Base-by-base conservation (phyloP, 2,888 invertebrate genomes). In the Hymenopus coronatus region DNA sequence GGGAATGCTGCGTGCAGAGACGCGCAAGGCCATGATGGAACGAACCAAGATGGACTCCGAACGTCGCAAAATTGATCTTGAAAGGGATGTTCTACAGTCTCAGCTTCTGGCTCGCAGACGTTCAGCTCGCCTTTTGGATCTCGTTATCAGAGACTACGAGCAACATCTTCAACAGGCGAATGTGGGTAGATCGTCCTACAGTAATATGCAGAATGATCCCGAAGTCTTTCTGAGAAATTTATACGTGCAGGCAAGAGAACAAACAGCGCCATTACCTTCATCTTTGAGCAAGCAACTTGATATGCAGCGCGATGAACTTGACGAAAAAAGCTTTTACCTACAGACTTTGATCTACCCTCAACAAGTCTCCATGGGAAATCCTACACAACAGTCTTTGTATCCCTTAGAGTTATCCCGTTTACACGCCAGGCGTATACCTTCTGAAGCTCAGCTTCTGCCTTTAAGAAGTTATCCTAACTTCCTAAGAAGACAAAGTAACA, bases 61-160 rank as follows among this genome's bases (percentile, higher is more conserved):
- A 87, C 84, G 89, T n/a, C 88, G 85, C 6, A 90, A 90, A 54
- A 27, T 90, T 6, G 88, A 89, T 84, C 85, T 90, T 30, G 90
- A 90, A 82, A 82, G 90, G 14, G 90, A 90, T 46, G 82, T 90
- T n/a, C 87, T 90, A 27, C 90, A 90, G 85, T 85, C 90, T 6
- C 90, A 90, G 89, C 85, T 90, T 84, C 27, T 90, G 28, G 90
- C 82, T 15, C 82, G 89, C 2, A n/a, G 84, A 40, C 40, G 87
- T 7, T 88, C 88, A 14, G 88, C 88, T n/a, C 88, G 88, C 0
- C 54, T 83, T 7, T 84, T 88, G 3, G 88, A 88, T 27, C 28
- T 54, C 1, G 54, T 87, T 33, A 40, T 87, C 8, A 25, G 33
- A 33, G 87, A 87, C 20, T 87, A 28, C 25, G 87, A 87, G 15